Evolutionary conservation across 2,113 vertebrate genomes (phyloP).

Genomic region (Lates calcarifer): DNA sequence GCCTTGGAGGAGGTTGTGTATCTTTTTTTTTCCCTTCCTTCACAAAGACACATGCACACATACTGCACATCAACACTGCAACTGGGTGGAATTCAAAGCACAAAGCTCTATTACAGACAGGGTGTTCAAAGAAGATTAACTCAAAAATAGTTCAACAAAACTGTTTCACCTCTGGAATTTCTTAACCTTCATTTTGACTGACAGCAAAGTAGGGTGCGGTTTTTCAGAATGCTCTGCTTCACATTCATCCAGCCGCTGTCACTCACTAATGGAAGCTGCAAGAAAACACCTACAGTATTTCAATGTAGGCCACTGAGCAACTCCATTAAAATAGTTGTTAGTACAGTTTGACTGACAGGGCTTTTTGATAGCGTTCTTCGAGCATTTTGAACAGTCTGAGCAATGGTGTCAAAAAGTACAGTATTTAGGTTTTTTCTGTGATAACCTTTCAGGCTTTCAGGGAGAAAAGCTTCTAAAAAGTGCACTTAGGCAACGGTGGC

Average conservation of each 20-base stretch:
- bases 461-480: neutral
- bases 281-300: slow-evolving; percentile 2
- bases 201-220: neutral
- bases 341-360: slow-evolving; percentile 3
- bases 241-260: slow-evolving; percentile 28
- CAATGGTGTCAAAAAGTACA: neutral
- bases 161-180: slow-evolving; percentile 10
- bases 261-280: slow-evolving; percentile 18
- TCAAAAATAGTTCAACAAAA: slow-evolving; percentile 27
- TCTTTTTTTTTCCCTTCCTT: neutral
- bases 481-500: too few species aligned
- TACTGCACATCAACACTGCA: neutral
- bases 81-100: slow-evolving; percentile 36
- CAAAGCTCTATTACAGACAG: slow-evolving; percentile 17
- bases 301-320: slow-evolving; percentile 20
- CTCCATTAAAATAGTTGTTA: neutral
- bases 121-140: slow-evolving; percentile 36
- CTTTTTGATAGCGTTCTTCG: neutral
- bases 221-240: slow-evolving; percentile 31
- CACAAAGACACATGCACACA: slow-evolving; percentile 1
- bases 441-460: neutral
- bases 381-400: neutral
- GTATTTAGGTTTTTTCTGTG: neutral
- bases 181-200: slow-evolving; percentile 1
- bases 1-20: slow-evolving; percentile 45